These are phyloP conservation scores for Drosophila ogumai DNA, from an alignment of 1,140 invertebrate genomes.

Conservation along the genomic window DNA sequence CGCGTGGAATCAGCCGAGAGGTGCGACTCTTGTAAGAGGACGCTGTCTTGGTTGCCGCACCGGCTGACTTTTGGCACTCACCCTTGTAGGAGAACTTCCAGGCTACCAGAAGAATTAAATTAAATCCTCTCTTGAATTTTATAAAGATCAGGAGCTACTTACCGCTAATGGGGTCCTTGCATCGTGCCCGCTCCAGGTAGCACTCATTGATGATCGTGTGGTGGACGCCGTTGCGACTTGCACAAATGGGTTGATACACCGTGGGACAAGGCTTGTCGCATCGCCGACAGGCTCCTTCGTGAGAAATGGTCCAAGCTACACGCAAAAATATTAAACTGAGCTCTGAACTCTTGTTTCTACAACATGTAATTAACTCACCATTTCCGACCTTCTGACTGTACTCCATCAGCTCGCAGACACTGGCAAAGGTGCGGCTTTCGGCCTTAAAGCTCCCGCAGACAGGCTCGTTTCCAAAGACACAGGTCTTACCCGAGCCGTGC, in stretches of 20 bases:
- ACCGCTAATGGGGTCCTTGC: constrained; percentile 67
- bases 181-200: constrained; percentile 67
- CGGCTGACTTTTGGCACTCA: constrained; percentile 38
- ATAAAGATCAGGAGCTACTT: not conserved
- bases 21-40: not conserved
- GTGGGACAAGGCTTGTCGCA: constrained; percentile 66
- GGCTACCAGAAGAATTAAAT: constrained; percentile 13
- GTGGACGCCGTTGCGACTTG: constrained; percentile 62
- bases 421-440: constrained; percentile 59
- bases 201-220: constrained; percentile 79
- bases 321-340: not conserved
- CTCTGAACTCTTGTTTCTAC: too few relatives aligned
- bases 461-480: constrained; percentile 69
- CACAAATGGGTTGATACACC: constrained; percentile 68
- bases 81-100: constrained; percentile 59
- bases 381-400: constrained; percentile 60
- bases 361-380: constrained; percentile 53
- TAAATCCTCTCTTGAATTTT: not conserved
- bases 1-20: constrained; percentile 15
- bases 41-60: constrained; percentile 5
- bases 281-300: constrained; percentile 61
- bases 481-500: constrained; percentile 30
- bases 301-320: constrained; percentile 61
- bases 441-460: constrained; percentile 69
- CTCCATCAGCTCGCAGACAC: constrained; percentile 69